Conservation (phyloP, 23 tunicate genomes). For the Ciona savignyi region DNA sequence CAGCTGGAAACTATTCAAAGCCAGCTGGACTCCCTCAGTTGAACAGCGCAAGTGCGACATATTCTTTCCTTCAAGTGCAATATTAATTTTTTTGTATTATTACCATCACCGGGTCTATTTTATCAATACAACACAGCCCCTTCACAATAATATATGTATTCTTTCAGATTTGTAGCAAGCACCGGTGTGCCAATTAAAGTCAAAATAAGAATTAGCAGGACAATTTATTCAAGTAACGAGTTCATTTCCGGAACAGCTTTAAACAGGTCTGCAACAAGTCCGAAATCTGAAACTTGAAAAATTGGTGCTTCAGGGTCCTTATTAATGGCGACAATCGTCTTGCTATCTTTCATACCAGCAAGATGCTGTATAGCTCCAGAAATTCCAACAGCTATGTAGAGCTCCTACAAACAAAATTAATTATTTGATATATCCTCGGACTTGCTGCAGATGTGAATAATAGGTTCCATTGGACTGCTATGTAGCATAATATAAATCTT, state of each 20-base stretch:
- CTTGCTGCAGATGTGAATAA: too few relatives aligned
- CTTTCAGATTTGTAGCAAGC: too few relatives aligned
- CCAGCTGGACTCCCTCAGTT: slow-evolving; percentile 82
- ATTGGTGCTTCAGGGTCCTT: slow-evolving; percentile 99
- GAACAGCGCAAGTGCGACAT: not conserved
- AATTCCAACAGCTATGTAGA: slow-evolving; percentile 91
- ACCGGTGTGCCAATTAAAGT: too few relatives aligned
- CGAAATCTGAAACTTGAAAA: slow-evolving; percentile 96
- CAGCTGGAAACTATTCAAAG: slow-evolving; percentile 71
- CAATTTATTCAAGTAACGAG: not conserved
- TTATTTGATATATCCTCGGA: too few relatives aligned
- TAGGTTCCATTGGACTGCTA: too few relatives aligned
- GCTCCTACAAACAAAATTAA: slow-evolving; percentile 34
- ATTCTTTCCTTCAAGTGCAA: slow-evolving; percentile 8
- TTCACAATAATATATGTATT: too few relatives aligned
- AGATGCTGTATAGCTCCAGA: slow-evolving; percentile 97
- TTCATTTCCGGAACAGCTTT: slow-evolving; percentile 85
- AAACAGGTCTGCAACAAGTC: slow-evolving; percentile 94
- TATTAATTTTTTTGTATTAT: too few relatives aligned
- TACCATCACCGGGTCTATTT: too few relatives aligned
- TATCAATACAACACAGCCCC: too few relatives aligned
- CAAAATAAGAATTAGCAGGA: too few relatives aligned
- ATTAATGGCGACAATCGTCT: slow-evolving; percentile 97
- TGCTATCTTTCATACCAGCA: slow-evolving; percentile 99
- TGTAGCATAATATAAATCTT: too few relatives aligned